Conservation (phyloP, 2,888 invertebrate species). For the Pristionchus fissidentatus region DNA sequence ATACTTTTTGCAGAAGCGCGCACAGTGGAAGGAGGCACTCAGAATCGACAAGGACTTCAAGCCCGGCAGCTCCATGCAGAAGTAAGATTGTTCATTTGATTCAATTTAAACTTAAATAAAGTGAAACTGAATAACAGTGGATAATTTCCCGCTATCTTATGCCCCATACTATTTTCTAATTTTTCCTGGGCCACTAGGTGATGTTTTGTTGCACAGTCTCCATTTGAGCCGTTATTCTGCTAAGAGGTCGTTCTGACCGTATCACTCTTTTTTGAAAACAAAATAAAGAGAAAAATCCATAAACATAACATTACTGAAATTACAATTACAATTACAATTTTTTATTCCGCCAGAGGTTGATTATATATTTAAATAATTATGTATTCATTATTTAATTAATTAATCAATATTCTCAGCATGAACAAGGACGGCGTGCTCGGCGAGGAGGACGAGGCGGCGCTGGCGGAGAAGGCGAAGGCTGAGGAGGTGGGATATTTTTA, state of each 20-base stretch:
- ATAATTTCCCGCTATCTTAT: too few species aligned
- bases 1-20: slow-evolving; percentile 55
- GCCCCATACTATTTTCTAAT: too few species aligned
- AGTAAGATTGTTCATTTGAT: slow-evolving; percentile 58
- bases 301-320: too few species aligned
- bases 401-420: slow-evolving; percentile 58
- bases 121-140: too few species aligned
- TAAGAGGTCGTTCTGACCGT: too few species aligned
- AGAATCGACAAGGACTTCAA: slow-evolving; percentile 70
- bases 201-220: not conserved
- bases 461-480: slow-evolving; percentile 44
- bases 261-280: not conserved
- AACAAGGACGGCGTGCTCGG: slow-evolving; percentile 67
- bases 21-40: slow-evolving; percentile 69
- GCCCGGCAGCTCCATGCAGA: slow-evolving; percentile 71
- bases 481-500: slow-evolving; percentile 12
- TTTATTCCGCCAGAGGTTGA: not conserved
- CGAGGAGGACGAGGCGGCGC: slow-evolving; percentile 48
- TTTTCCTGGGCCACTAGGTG: too few species aligned
- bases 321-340: too few species aligned
- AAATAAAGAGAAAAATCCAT: not conserved
- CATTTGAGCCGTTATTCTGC: not conserved
- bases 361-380: not conserved
- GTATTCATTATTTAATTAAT: slow-evolving; percentile 1
- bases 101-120: too few species aligned